phyloP scores from a whole-genome alignment of 2,797 vertebrate genomes.

The Mareca strepera region DNA sequence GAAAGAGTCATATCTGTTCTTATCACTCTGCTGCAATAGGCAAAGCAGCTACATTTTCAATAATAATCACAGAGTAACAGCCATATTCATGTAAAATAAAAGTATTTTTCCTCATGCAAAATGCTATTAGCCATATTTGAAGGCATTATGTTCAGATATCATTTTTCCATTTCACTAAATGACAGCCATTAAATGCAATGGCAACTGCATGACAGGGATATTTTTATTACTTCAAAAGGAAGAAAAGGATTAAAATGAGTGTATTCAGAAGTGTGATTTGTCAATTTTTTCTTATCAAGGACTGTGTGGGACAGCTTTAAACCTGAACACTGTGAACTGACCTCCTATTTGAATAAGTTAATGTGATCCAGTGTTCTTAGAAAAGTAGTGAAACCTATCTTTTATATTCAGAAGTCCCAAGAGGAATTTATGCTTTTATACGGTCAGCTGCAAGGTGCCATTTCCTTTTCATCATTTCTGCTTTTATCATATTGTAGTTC shows the following conservation, averaged over 20 bases:
- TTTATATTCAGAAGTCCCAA: constrained; percentile 88
- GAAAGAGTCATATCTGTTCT: constrained; percentile 41
- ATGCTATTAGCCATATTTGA: constrained; percentile 79
- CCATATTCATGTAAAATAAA: constrained; percentile 77
- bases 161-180: constrained; percentile 80
- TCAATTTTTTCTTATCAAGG: constrained; percentile 79
- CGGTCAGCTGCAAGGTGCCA: constrained; percentile 89
- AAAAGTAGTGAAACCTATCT: constrained; percentile 84
- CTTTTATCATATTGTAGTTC: constrained; percentile 85
- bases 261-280: constrained; percentile 88
- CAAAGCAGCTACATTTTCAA: constrained; percentile 73
- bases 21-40: constrained; percentile 71
- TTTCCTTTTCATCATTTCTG: constrained; percentile 86
- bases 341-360: constrained; percentile 93
- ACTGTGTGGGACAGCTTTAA: constrained; percentile 82
- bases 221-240: constrained; percentile 82
- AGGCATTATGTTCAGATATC: constrained; percentile 79
- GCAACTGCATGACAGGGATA: constrained; percentile 79
- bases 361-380: constrained; percentile 84
- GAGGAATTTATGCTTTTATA: constrained; percentile 90
- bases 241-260: constrained; percentile 87
- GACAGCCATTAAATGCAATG: constrained; percentile 81
- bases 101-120: constrained; percentile 76
- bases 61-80: constrained; percentile 70
- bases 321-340: constrained; percentile 84